Evolutionary conservation across 2,113 vertebrate genomes (phyloP).

Genomic region (Nycticryphes semicollaris): DNA sequence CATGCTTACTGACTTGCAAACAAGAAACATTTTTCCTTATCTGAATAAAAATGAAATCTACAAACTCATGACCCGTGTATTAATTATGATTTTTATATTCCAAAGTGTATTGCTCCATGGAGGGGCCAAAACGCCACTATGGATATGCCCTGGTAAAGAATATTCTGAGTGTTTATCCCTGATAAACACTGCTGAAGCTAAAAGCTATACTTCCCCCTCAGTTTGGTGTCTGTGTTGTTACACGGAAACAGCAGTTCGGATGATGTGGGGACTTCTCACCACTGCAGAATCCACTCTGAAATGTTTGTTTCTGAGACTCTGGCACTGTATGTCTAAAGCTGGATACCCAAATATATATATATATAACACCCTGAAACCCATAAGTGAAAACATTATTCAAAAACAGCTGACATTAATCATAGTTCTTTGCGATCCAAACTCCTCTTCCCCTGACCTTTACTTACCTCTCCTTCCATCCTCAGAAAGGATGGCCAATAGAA

Average conservation of each 20-base stretch:
- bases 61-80: background rate
- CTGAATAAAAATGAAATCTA: slow-evolving; percentile 34
- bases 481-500: background rate
- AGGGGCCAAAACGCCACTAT: background rate
- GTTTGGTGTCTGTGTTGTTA: background rate
- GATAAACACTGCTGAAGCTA: background rate
- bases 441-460: background rate
- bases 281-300: background rate
- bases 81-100: slow-evolving; percentile 27
- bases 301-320: background rate
- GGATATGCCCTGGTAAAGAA: background rate
- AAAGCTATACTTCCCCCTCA: background rate
- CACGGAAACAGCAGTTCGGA: background rate
- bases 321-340: background rate
- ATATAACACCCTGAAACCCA: background rate
- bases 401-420: background rate
- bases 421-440: background rate
- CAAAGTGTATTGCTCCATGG: background rate
- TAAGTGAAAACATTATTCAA: background rate
- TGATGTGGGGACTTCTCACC: background rate
- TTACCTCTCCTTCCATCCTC: background rate
- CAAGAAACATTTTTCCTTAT: slow-evolving; percentile 2
- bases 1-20: slow-evolving; percentile 44
- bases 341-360: background rate
- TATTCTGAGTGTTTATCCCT: background rate